phyloP scores from a whole-genome alignment of 2,888 invertebrate species.

The Pterostichus niger region DNA sequence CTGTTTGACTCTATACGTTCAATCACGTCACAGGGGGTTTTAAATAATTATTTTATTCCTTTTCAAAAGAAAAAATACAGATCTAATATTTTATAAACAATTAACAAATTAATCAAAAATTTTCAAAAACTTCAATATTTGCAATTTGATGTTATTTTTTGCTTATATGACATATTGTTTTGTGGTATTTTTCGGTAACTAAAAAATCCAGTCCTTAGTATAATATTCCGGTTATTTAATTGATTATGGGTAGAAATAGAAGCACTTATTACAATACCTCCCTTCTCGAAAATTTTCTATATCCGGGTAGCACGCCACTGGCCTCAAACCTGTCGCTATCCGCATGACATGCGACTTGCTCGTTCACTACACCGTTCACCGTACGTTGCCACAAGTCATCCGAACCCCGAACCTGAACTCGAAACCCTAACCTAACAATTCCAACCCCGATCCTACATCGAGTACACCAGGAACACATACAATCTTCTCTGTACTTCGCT shows the following conservation, averaged over 20 bases:
- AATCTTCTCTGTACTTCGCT: constrained; percentile 26
- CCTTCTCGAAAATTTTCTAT: neutral
- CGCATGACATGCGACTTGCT: constrained; percentile 46
- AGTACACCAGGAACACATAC: neutral
- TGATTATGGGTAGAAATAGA: neutral
- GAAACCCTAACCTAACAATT: constrained; percentile 47
- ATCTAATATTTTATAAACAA: too few relatives aligned
- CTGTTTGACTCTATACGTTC: too few relatives aligned
- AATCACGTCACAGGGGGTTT: too few relatives aligned
- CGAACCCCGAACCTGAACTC: constrained; percentile 28
- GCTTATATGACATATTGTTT: too few relatives aligned
- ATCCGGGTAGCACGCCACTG: constrained; percentile 34
- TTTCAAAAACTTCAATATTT: too few relatives aligned
- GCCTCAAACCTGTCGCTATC: constrained; percentile 41
- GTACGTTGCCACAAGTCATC: constrained; percentile 25
- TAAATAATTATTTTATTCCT: too few relatives aligned
- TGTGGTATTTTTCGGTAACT: too few relatives aligned
- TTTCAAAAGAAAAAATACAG: too few relatives aligned
- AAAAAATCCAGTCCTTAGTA: too few relatives aligned
- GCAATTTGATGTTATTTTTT: too few relatives aligned
- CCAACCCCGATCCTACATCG: constrained; percentile 2
- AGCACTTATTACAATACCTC: neutral
- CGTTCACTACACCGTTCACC: constrained; percentile 31
- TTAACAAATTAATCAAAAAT: too few relatives aligned
- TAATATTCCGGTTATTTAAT: too few relatives aligned